Conservation (phyloP, 2,113 vertebrate species). For the Zosterops pallidus region DNA sequence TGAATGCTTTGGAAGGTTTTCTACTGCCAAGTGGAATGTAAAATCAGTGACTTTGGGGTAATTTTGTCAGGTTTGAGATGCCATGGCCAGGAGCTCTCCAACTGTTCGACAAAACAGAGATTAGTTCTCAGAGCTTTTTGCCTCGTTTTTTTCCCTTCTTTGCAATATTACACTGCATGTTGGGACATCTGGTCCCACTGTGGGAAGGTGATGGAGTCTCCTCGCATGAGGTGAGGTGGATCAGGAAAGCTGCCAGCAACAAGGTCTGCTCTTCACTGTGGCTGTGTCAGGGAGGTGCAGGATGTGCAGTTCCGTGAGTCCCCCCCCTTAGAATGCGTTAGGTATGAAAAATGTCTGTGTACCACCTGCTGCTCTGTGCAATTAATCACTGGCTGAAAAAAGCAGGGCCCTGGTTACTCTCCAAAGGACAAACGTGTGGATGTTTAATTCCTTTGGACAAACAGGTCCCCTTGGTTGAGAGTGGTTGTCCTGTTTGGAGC, state of each 20-base stretch:
- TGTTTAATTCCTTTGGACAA: not conserved
- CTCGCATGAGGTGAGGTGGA: not conserved
- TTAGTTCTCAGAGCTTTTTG: slow-evolving; percentile 39
- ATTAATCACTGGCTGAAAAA: slow-evolving; percentile 28
- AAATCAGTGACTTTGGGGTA: slow-evolving; percentile 43
- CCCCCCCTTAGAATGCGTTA: not conserved
- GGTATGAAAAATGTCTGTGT: slow-evolving; percentile 4
- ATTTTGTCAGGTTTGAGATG: slow-evolving; percentile 12
- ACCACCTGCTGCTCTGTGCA: slow-evolving; percentile 6
- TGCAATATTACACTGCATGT: not conserved
- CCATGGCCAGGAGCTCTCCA: slow-evolving; percentile 44
- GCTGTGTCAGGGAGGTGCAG: not conserved
- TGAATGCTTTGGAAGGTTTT: slow-evolving; percentile 25
- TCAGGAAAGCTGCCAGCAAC: slow-evolving; percentile 57
- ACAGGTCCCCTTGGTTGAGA: not conserved
- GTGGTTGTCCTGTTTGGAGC: not conserved
- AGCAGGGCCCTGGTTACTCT: not conserved
- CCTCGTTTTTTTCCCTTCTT: not conserved
- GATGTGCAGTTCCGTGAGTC: not conserved
- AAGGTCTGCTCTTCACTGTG: slow-evolving; percentile 3
- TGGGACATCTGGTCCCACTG: slow-evolving; percentile 65
- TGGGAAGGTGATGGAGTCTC: slow-evolving; percentile 50
- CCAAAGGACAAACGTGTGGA: not conserved
- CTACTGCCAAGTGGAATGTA: slow-evolving; percentile 33
- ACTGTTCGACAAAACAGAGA: slow-evolving; percentile 53